A percentile compares a stretch with the other conserved stretches of the same genome.
Conservation (phyloP, 2,797 vertebrate genomes). For the Fistularia commersonii region DNA sequence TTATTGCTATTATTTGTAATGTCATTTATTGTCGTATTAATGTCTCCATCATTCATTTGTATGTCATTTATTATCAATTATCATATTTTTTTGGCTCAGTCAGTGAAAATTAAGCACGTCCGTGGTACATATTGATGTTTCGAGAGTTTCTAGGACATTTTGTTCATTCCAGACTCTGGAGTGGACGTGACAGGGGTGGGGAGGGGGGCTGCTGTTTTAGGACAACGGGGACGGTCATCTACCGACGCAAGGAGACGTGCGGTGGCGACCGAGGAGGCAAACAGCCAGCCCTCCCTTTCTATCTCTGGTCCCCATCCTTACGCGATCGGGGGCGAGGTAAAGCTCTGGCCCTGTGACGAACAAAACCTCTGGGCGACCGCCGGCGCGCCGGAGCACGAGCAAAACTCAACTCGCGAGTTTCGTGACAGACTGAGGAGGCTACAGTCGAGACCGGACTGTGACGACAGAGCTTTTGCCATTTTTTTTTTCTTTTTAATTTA, state of each 20-base stretch:
- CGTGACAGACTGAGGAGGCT: not conserved
- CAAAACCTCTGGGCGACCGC: slow-evolving; percentile 26
- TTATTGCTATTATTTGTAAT: slow-evolving; percentile 40
- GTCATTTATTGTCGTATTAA: slow-evolving; percentile 66
- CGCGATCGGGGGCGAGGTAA: slow-evolving; percentile 16
- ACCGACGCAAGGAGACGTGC: not conserved
- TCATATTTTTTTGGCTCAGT: slow-evolving; percentile 56
- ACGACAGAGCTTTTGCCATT: slow-evolving; percentile 46
- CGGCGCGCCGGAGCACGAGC: not conserved
- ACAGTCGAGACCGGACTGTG: slow-evolving; percentile 21
- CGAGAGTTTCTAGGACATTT: slow-evolving; percentile 27
- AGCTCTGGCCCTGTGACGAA: slow-evolving; percentile 25
- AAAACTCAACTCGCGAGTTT: slow-evolving; percentile 21
- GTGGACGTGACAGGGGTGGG: slow-evolving; percentile 7
- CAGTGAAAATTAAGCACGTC: slow-evolving; percentile 47
- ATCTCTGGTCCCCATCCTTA: not conserved
- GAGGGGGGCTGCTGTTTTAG: slow-evolving; percentile 42
- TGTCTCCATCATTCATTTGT: slow-evolving; percentile 57
- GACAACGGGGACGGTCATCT: slow-evolving; percentile 14
- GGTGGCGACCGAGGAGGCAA: not conserved
- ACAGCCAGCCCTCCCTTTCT: not conserved
- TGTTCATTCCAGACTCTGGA: slow-evolving; percentile 21
- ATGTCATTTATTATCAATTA: slow-evolving; percentile 41
- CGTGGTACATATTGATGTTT: slow-evolving; percentile 37
- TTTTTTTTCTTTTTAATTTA: slow-evolving; percentile 22